Evolutionary conservation across 2,888 invertebrate species (phyloP).

Genomic region (Caenorhabditis sp.): DNA sequence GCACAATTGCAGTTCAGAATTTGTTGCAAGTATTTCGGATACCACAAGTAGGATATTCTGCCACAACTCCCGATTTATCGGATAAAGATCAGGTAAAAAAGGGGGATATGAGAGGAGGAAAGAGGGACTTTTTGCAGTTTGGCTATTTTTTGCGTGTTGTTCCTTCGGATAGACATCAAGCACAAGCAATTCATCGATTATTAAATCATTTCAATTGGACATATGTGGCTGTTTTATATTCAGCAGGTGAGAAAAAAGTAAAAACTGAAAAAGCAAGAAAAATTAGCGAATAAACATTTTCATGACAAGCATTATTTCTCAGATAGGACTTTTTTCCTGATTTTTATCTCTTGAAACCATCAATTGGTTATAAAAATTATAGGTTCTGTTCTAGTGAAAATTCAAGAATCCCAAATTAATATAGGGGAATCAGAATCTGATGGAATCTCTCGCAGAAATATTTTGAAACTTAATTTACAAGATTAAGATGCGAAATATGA

Average conservation of each 20-base stretch:
- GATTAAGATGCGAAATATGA: too few relatives aligned
- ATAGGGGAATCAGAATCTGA: too few relatives aligned
- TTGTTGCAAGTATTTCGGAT: constrained; percentile 79
- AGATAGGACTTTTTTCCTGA: too few relatives aligned
- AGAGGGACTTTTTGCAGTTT: constrained; percentile 74
- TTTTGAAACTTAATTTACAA: too few relatives aligned
- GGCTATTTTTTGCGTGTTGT: constrained; percentile 83
- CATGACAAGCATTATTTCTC: too few relatives aligned
- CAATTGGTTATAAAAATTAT: too few relatives aligned
- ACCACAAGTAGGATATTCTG: constrained; percentile 81
- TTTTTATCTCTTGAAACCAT: too few relatives aligned
- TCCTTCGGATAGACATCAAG: constrained; percentile 82
- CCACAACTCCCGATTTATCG: constrained; percentile 81
- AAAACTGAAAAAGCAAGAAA: too few relatives aligned
- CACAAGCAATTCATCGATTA: constrained; percentile 80
- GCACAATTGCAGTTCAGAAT: constrained; percentile 80
- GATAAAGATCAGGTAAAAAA: constrained; percentile 76
- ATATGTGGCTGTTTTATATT: constrained; percentile 81
- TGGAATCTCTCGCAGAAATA: too few relatives aligned
- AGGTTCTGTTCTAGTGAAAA: too few relatives aligned
- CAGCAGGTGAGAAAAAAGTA: constrained; percentile 82
- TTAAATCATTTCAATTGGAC: constrained; percentile 81
- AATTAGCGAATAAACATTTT: too few relatives aligned
- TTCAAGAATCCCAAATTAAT: too few relatives aligned
- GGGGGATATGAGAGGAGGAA: neutral